Conservation (phyloP, 2,888 invertebrate species). For the Thera britannica region DNA sequence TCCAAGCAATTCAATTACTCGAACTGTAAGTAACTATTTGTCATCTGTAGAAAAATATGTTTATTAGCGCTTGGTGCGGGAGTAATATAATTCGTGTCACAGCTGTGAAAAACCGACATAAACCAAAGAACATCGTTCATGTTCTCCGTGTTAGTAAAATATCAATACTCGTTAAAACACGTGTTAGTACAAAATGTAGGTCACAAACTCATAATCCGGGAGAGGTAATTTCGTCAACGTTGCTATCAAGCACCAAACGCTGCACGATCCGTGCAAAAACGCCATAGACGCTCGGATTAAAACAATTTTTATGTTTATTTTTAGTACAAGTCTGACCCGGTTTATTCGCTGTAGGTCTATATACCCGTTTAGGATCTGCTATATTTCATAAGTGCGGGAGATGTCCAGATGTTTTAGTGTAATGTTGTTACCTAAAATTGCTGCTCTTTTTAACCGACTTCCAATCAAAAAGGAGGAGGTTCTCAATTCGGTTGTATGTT, state of each 20-base stretch:
- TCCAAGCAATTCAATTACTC: constrained; percentile 1
- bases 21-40: constrained; percentile 1
- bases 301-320: constrained; percentile 64
- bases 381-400: constrained; percentile 57
- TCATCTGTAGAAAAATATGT: not conserved
- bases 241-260: constrained; percentile 43
- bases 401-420: constrained; percentile 55
- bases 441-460: not conserved
- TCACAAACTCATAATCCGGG: constrained; percentile 60
- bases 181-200: constrained; percentile 53
- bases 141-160: constrained; percentile 44
- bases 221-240: constrained; percentile 55
- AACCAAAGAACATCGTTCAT: constrained; percentile 19
- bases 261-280: constrained; percentile 57
- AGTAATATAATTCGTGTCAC: not conserved
- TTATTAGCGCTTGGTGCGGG: not conserved
- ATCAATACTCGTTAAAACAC: constrained; percentile 48
- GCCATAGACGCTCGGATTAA: constrained; percentile 57
- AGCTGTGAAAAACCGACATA: constrained; percentile 10
- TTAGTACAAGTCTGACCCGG: constrained; percentile 61
- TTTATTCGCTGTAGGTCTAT: constrained; percentile 60
- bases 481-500: too few relatives aligned
- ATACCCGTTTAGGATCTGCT: constrained; percentile 57
- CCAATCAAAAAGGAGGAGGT: too few relatives aligned
- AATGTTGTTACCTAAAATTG: constrained; percentile 34